Percentiles rank a stretch among this genome's conserved stretches.
phyloP scores from a whole-genome alignment of 2,888 invertebrate species.

The Crossocerus cetratus region DNA sequence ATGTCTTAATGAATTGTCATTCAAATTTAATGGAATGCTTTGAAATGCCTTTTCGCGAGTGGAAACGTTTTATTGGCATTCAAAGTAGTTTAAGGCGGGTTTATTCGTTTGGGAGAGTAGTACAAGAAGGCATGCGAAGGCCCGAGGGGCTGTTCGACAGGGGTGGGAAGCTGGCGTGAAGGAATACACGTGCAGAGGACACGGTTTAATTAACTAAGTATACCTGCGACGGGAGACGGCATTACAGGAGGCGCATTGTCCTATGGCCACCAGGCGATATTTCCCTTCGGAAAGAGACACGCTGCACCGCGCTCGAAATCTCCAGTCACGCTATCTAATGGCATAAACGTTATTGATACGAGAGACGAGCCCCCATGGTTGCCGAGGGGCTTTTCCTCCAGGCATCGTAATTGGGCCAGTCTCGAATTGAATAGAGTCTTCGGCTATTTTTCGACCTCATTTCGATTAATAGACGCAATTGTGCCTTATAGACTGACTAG shows the following conservation, averaged over 20 bases:
- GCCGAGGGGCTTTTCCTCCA: constrained; percentile 8
- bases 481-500: too few species aligned
- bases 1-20: too few species aligned
- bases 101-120: too few species aligned
- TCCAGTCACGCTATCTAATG: constrained; percentile 60
- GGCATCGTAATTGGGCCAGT: constrained; percentile 3
- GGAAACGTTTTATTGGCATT: too few species aligned
- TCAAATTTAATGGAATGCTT: too few species aligned
- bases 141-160: neutral
- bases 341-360: constrained; percentile 57
- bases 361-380: constrained; percentile 24
- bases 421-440: neutral
- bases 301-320: constrained; percentile 52
- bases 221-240: constrained; percentile 53
- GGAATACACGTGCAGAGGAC: constrained; percentile 44
- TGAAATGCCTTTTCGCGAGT: too few species aligned
- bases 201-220: constrained; percentile 70
- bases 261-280: constrained; percentile 42
- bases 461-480: too few species aligned
- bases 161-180: neutral
- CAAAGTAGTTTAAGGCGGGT: too few species aligned
- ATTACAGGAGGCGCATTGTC: constrained; percentile 60
- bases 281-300: constrained; percentile 36
- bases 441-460: neutral
- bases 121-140: neutral